A percentile compares a stretch with the other conserved stretches of the same genome.
These are phyloP conservation scores for Andrena fulva DNA, from an alignment of 2,888 invertebrate species.

Conservation along the genomic window DNA sequence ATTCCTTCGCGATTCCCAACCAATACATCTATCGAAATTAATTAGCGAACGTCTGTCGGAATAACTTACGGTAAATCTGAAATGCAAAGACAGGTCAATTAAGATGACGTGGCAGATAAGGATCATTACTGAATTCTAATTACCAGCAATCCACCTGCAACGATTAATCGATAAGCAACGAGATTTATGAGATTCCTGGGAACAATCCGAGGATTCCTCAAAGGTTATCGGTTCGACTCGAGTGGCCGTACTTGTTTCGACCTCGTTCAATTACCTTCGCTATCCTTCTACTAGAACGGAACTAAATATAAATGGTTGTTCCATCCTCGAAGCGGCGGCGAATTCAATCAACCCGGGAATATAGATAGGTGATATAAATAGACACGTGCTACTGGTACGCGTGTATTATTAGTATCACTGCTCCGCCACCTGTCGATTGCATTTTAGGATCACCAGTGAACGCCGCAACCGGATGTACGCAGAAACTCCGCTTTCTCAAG, in stretches of 20 bases:
- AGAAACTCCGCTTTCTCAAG: not conserved
- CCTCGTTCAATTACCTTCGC: not conserved
- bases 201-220: constrained; percentile 14
- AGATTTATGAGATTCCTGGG: constrained; percentile 42
- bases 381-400: not conserved
- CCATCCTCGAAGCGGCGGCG: not conserved
- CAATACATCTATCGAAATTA: constrained; percentile 41
- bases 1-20: constrained; percentile 17
- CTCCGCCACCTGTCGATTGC: not conserved
- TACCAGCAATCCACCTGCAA: constrained; percentile 39
- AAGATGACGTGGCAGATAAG: constrained; percentile 46
- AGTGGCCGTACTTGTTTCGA: not conserved
- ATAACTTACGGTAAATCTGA: constrained; percentile 56
- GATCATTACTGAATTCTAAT: constrained; percentile 61
- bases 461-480: not conserved
- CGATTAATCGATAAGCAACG: constrained; percentile 46
- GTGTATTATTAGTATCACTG: constrained; percentile 5
- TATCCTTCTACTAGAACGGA: not conserved
- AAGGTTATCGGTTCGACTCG: constrained; percentile 17
- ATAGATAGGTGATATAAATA: not conserved
- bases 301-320: not conserved
- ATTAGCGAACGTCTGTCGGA: constrained; percentile 49
- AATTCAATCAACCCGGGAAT: not conserved
- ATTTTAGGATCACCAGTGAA: not conserved
- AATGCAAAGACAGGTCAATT: constrained; percentile 63